Evolutionary conservation across 2,888 invertebrate species (phyloP).

Genomic region (Xylophagus ater): DNA sequence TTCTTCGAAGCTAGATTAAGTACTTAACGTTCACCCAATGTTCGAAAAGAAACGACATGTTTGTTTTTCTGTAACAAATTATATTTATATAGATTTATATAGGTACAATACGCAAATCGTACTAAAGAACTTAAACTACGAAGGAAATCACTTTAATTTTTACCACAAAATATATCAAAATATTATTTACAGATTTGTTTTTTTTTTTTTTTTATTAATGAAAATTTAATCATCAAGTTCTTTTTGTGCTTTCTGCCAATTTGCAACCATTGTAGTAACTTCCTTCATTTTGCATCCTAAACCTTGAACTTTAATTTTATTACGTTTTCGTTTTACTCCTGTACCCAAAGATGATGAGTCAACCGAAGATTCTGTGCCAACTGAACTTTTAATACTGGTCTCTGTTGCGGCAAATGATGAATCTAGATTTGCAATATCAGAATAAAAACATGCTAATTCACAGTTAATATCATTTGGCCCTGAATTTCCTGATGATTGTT

Average conservation of each 20-base stretch:
- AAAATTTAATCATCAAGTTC: constrained; percentile 27
- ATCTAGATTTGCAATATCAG: constrained; percentile 47
- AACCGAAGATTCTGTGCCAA: constrained; percentile 12
- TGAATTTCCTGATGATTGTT: too few species aligned
- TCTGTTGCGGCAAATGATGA: constrained; percentile 24
- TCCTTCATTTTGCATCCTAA: constrained; percentile 57
- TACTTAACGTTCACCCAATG: too few species aligned
- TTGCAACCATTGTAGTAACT: constrained; percentile 55
- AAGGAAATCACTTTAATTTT: too few species aligned
- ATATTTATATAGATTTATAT: neutral
- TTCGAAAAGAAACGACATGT: constrained; percentile 7
- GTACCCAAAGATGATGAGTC: neutral
- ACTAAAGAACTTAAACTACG: too few species aligned
- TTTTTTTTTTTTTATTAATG: neutral
- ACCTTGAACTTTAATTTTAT: constrained; percentile 41
- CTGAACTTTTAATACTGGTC: constrained; percentile 7
- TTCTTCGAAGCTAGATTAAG: too few species aligned
- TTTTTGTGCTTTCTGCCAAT: constrained; percentile 59
- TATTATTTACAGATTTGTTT: too few species aligned
- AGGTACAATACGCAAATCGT: too few species aligned
- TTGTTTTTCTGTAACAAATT: neutral
- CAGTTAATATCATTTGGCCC: constrained; percentile 30
- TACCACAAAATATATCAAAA: too few species aligned
- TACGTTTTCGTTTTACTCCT: constrained; percentile 17
- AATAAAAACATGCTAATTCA: constrained; percentile 49